phyloP scores from a whole-genome alignment of 2,113 vertebrate genomes.

The Piaya cayana region DNA sequence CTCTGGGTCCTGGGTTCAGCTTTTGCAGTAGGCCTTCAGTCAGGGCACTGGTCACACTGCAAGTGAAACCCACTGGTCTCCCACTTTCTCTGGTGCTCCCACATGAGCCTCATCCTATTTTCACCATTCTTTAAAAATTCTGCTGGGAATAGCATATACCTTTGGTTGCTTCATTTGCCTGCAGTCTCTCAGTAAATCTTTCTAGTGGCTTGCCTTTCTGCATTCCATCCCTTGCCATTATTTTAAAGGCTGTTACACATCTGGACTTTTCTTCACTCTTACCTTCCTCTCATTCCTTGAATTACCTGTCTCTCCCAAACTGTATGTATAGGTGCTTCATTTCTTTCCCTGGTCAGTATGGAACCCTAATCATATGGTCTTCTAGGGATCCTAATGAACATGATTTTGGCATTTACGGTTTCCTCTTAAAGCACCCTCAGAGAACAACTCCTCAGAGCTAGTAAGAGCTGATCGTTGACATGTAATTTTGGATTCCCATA shows the following conservation, averaged over 20 bases:
- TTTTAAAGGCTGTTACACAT: not conserved
- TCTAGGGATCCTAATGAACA: not conserved
- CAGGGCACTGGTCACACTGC: not conserved
- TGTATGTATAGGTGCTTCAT: not conserved
- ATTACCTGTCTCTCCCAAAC: not conserved
- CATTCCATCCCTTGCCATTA: not conserved
- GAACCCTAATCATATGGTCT: not conserved
- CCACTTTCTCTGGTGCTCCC: not conserved
- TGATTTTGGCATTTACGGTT: not conserved
- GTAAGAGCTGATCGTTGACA: not conserved
- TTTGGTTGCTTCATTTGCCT: not conserved
- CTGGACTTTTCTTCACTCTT: not conserved
- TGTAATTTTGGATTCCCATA: not conserved
- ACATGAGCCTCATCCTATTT: not conserved
- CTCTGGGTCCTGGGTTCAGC: not conserved
- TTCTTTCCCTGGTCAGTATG: not conserved
- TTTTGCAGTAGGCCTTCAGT: not conserved
- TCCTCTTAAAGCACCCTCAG: not conserved
- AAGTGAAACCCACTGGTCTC: not conserved
- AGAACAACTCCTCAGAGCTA: not conserved
- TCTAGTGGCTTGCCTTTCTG: not conserved
- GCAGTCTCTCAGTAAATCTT: not conserved
- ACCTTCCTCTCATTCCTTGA: not conserved
- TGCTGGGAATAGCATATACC: not conserved
- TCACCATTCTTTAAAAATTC: not conserved